These are phyloP conservation scores for Drosophila suboccidentalis DNA, from an alignment of 2,888 invertebrate species.

Conservation along the genomic window DNA sequence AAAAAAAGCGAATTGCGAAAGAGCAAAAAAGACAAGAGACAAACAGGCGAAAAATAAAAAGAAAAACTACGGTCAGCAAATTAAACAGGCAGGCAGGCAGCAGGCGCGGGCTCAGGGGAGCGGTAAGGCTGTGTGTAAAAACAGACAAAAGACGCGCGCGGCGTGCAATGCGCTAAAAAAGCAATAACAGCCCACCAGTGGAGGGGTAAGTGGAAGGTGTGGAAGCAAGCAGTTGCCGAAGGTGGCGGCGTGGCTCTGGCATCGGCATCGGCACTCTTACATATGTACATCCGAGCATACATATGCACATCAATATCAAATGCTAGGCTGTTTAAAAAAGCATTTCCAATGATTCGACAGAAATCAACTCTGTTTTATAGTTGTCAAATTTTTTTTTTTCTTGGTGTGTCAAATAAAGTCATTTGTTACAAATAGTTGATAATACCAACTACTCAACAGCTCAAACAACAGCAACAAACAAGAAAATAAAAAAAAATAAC, in stretches of 20 bases:
- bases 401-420: neutral
- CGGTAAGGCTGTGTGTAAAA: slow-evolving; percentile 32
- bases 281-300: slow-evolving; percentile 2
- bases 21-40: slow-evolving; percentile 52
- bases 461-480: slow-evolving; percentile 4
- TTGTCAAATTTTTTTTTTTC: neutral
- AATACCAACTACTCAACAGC: slow-evolving; percentile 5
- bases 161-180: slow-evolving; percentile 60
- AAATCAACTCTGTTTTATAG: neutral
- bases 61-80: slow-evolving; percentile 48
- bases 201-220: slow-evolving; percentile 41
- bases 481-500: slow-evolving; percentile 14
- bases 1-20: slow-evolving; percentile 61
- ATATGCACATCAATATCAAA: slow-evolving; percentile 13
- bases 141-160: slow-evolving; percentile 60
- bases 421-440: neutral
- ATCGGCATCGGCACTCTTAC: slow-evolving; percentile 7
- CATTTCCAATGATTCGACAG: slow-evolving; percentile 10
- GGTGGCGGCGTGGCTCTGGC: slow-evolving; percentile 50
- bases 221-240: slow-evolving; percentile 25
- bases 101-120: slow-evolving; percentile 16
- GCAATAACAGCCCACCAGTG: slow-evolving; percentile 49
- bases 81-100: slow-evolving; percentile 39
- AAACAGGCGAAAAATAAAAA: slow-evolving; percentile 26
- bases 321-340: neutral